Percentiles rank a stretch among this genome's conserved stretches.
Conservation (phyloP, 2,888 invertebrate genomes). For the Tenodera sinensis region DNA sequence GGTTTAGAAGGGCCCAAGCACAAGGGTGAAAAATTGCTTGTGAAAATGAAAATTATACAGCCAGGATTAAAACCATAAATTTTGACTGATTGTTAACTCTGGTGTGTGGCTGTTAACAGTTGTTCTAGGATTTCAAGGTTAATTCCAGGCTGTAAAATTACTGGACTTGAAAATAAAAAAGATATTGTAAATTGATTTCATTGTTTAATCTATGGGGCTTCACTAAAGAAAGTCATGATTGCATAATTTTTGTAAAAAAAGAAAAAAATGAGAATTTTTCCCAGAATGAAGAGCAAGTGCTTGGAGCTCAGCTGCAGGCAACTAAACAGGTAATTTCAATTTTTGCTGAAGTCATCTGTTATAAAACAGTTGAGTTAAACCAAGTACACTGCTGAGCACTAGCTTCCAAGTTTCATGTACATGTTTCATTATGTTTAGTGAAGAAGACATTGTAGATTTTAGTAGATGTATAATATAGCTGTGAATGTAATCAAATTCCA, state of each 20-base stretch:
- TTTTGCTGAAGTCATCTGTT: neutral
- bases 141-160: constrained; percentile 8
- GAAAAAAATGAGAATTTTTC: constrained; percentile 23
- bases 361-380: neutral
- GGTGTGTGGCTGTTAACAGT: neutral
- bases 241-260: neutral
- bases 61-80: constrained; percentile 8
- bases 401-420: neutral
- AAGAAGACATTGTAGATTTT: neutral
- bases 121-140: neutral
- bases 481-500: neutral
- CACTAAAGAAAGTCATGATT: neutral
- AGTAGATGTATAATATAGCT: constrained; percentile 6
- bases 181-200: constrained; percentile 26
- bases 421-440: constrained; percentile 9
- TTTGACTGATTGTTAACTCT: constrained; percentile 18
- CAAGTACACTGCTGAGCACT: neutral
- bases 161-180: neutral
- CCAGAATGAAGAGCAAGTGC: constrained; percentile 20
- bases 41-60: neutral
- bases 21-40: constrained; percentile 14
- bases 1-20: constrained; percentile 11
- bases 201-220: constrained; percentile 29
- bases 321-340: neutral
- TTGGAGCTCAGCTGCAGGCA: neutral